Base-by-base conservation (phyloP, 2,888 invertebrate genomes). In the Ferdinandea cuprea region DNA sequence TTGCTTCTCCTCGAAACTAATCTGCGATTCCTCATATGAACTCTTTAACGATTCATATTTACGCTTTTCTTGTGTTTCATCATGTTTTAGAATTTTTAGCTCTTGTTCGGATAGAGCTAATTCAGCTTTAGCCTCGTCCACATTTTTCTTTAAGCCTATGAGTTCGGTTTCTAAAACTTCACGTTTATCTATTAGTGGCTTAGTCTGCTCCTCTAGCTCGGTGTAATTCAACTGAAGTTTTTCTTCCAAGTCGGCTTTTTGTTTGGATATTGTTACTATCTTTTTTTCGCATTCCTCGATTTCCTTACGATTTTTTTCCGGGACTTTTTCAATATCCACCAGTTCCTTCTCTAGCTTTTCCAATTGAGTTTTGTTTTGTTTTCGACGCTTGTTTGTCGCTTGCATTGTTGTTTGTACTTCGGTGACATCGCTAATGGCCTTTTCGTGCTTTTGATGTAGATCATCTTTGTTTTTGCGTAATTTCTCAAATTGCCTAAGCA, bases 241-340 rank as follows among this genome's bases (percentile, higher is more conserved):
- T 52, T 92, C 92, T 81, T 93, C 93, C 0, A 92, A 89, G 2
- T 89, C 88, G 2, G 91, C 91, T 86, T 94, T 94, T 87, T 93
- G 92, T n/a, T 91, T 92, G 0, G 89, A 89, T 13, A 94, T 90
- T 85, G 92, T 92, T 19, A 90, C 91, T 1, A 93, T 90, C 54
- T 94, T 91, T 17, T 89, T 90, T 90, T 95, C 92, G 89, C 94
- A 93, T 87, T 94, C 93, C 87, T 92, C 92, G 54, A 96, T 95
- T 87, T 95, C 95, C 79, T 93, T 92, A 74, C 92, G 92, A 89
- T 95, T 96, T 88, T 96, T 95, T 32, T 94, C 94, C 0, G 98
- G 98, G 5, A 94, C 89, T 76, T 91, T 92, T 83, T 92, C 89
- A 15, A 95, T 88, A 52, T 94, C 93, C 48, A 92, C 94, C 1